Percentiles rank a stretch among this genome's conserved stretches.
Evolutionary conservation across 2,888 invertebrate species (phyloP).

Genomic region (Himalopsyche japonica): DNA sequence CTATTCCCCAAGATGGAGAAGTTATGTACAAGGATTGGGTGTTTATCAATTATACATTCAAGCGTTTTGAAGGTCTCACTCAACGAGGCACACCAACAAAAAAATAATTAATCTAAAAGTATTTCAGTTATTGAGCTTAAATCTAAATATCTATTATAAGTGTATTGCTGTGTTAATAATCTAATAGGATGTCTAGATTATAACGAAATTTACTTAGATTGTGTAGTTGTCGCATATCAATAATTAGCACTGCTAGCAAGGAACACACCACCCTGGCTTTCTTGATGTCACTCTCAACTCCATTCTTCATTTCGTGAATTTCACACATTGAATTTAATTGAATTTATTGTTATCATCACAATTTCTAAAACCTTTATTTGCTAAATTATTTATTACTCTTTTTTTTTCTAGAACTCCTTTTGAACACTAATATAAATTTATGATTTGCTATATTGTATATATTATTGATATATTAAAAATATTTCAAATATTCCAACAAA

Average conservation of each 20-base stretch:
- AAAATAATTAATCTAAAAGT: constrained; percentile 57
- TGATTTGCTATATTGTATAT: background rate
- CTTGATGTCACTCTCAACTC: background rate
- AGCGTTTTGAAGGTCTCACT: constrained; percentile 96
- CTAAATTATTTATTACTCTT: background rate
- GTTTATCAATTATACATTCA: constrained; percentile 99
- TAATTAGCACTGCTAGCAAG: background rate
- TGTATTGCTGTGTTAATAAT: constrained; percentile 8
- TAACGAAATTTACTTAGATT: background rate
- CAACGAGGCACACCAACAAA: constrained; percentile 84
- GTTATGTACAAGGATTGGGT: constrained; percentile 98
- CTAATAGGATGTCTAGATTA: constrained; percentile 3
- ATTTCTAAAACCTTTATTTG: background rate
- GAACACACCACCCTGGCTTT: background rate
- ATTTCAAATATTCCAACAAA: background rate
- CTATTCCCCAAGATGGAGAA: constrained; percentile 87
- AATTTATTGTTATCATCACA: background rate
- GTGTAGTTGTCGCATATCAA: constrained; percentile 4
- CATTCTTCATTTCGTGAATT: background rate
- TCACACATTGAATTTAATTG: background rate
- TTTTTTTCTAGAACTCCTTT: background rate
- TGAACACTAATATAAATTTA: background rate
- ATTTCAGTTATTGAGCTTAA: background rate
- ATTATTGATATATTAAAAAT: background rate
- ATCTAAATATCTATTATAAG: constrained; percentile 1